Evolutionary conservation across 1,140 invertebrate species (phyloP).

Genomic region (Dreissena rostriformis): DNA sequence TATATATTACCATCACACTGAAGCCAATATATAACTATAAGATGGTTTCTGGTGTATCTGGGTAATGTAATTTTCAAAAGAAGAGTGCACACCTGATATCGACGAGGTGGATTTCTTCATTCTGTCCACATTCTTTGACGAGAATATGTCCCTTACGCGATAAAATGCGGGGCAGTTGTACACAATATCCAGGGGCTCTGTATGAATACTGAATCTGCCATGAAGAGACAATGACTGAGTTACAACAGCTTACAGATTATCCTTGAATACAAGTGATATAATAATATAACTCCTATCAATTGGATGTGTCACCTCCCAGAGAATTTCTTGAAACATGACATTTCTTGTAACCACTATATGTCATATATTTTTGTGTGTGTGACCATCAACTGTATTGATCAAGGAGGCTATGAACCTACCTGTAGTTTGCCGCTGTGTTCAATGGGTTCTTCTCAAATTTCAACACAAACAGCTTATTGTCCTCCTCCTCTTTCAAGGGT

Average conservation of each 20-base stretch:
- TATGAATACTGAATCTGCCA: conserved; percentile 87
- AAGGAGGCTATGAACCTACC: too few species aligned
- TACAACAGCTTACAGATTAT: background rate
- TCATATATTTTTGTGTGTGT: too few species aligned
- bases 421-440: conserved; percentile 85
- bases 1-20: too few species aligned
- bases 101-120: conserved; percentile 22
- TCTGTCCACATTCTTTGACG: conserved; percentile 57
- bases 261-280: too few species aligned
- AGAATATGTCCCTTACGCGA: conserved; percentile 90
- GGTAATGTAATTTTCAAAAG: too few species aligned
- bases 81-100: background rate
- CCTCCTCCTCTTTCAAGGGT: conserved; percentile 38
- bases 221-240: background rate
- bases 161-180: conserved; percentile 90
- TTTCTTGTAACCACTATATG: too few species aligned
- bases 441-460: conserved; percentile 88
- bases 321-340: background rate
- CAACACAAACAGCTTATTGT: conserved; percentile 86
- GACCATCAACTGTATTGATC: too few species aligned
- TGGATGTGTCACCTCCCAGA: background rate
- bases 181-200: conserved; percentile 92
- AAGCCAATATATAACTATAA: too few species aligned
- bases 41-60: too few species aligned
- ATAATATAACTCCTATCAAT: too few species aligned